Conservation (phyloP, 2,797 vertebrate genomes). For the Rhynchotus rufescens region DNA sequence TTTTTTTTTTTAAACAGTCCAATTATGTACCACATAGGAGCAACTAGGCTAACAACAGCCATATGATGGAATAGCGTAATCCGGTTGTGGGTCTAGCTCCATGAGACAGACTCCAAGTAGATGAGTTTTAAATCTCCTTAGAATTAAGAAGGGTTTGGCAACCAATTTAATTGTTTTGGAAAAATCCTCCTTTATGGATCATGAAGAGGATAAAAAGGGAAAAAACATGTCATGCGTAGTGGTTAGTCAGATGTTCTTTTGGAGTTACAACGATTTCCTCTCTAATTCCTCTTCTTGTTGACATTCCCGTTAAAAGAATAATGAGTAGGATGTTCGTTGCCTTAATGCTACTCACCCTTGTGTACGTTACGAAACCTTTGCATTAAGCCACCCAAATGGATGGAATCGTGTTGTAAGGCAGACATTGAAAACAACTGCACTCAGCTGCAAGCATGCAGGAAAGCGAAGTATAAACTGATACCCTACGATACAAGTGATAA, state of each 20-base stretch:
- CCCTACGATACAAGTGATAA: not conserved
- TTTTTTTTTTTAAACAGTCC: constrained; percentile 46
- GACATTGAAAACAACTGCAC: constrained; percentile 39
- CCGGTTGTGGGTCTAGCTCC: constrained; percentile 71
- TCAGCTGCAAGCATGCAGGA: not conserved
- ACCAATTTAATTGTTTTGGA: constrained; percentile 79
- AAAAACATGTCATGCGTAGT: constrained; percentile 67
- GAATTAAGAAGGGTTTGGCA: constrained; percentile 78
- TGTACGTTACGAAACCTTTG: constrained; percentile 56
- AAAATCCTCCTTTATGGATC: constrained; percentile 76
- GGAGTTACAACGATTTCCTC: constrained; percentile 72
- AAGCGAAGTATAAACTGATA: not conserved
- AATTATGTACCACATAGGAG: constrained; percentile 53
- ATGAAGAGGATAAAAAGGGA: constrained; percentile 65
- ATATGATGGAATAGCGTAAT: constrained; percentile 79
- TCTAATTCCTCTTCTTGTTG: constrained; percentile 75
- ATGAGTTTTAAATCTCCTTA: constrained; percentile 79
- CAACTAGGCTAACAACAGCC: constrained; percentile 74
- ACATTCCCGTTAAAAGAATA: constrained; percentile 73
- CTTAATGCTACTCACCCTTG: constrained; percentile 48
- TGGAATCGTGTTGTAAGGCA: constrained; percentile 8
- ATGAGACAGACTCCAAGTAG: constrained; percentile 67
- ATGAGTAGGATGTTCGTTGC: constrained; percentile 43
- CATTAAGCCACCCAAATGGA: constrained; percentile 57
- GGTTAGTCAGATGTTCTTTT: constrained; percentile 78